These are phyloP conservation scores for Leistus spinibarbis DNA, from an alignment of 2,888 invertebrate species.

Conservation along the genomic window DNA sequence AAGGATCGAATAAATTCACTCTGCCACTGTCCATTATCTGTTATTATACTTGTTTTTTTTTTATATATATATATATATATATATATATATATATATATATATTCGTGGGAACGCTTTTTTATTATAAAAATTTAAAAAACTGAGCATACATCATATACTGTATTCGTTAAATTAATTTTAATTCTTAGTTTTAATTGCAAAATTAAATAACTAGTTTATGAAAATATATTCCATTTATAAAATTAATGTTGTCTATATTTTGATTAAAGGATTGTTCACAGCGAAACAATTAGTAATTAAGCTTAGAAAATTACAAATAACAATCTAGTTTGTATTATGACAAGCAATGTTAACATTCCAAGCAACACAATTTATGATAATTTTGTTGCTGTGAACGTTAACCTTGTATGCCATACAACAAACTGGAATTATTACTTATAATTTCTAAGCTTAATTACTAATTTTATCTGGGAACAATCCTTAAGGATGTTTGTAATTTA, in stretches of 20 bases:
- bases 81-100: no score
- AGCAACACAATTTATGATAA: no score
- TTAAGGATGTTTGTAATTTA: not conserved
- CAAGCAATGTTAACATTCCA: no score
- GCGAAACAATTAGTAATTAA: no score
- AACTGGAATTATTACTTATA: no score
- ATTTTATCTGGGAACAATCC: no score
- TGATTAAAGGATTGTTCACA: not conserved
- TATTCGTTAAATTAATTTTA: not conserved
- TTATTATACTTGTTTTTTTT: not conserved
- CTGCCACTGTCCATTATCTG: not conserved
- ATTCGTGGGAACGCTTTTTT: not conserved
- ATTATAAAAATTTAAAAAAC: not conserved
- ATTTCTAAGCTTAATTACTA: no score
- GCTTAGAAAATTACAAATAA: no score
- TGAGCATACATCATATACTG: not conserved
- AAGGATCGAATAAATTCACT: not conserved
- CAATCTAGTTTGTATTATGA: no score
- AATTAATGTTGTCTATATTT: not conserved
- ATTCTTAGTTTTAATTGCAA: not conserved
- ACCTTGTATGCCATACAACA: no score
- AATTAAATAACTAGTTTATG: not conserved
- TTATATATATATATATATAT: no score
- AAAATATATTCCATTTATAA: not conserved
- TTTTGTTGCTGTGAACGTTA: no score